Conservation (phyloP, 2,113 vertebrate genomes). For the Brachyhypopomus gauderio region DNA sequence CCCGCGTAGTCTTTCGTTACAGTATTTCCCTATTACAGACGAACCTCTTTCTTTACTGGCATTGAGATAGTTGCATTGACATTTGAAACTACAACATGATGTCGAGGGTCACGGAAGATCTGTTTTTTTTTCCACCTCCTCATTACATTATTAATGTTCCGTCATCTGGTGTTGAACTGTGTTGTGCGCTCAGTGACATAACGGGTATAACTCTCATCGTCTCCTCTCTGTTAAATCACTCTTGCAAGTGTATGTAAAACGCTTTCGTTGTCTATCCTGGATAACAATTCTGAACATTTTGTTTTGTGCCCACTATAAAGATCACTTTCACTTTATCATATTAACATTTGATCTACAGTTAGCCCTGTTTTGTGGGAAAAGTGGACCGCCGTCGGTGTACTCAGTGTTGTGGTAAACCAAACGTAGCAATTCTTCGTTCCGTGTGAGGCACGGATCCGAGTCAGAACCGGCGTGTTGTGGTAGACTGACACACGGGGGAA, state of each 20-base stretch:
- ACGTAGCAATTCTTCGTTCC: not conserved
- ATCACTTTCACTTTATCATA: not conserved
- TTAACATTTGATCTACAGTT: not conserved
- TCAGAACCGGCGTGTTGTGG: not conserved
- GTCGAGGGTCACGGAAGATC: not conserved
- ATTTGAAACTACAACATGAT: conserved; percentile 2
- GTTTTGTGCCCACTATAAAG: not conserved
- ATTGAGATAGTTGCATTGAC: not conserved
- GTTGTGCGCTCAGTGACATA: too few species aligned
- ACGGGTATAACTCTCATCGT: too few species aligned
- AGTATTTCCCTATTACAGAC: not conserved
- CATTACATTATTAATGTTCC: not conserved
- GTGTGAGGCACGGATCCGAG: not conserved
- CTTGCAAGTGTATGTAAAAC: too few species aligned
- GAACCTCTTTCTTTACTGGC: not conserved
- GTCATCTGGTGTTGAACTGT: not conserved
- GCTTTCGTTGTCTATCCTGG: not conserved
- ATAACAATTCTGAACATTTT: not conserved
- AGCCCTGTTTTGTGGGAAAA: not conserved
- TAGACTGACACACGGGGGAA: conserved; percentile 2
- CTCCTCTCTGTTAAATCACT: too few species aligned
- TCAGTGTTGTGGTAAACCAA: not conserved
- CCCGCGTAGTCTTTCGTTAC: not conserved
- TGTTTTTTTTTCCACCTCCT: not conserved
- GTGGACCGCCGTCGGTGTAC: not conserved